Base-by-base conservation (phyloP, 2,113 vertebrate genomes). In the Percina caprodes region DNA sequence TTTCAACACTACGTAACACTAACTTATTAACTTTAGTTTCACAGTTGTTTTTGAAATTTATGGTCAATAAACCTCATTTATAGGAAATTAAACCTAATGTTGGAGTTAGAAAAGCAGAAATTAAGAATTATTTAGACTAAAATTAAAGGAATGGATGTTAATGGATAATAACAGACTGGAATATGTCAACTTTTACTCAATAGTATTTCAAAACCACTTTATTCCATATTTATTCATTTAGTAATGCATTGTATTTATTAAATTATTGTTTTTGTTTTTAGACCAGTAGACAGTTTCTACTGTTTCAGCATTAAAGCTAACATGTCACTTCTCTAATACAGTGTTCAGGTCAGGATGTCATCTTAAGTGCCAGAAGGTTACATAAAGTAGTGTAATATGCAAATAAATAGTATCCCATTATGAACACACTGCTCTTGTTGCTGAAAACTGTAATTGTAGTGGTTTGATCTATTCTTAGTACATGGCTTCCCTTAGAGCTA, bases 381-480 rank as follows among this genome's bases (percentile, higher is more conserved):
- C 51, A 60, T 46, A 14, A 30, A 23, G 59, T 63, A 23, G 19
- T 14, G 24, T 63, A 54, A 56, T n/a, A 51, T 16, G 3, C 7
- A 66, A 21, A 65, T 35, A 21, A 55, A 48, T n/a, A 69, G 21
- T 33, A 39, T 52, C 23, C 48, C 6, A 6, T 59, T 24, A 24
- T 61, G 13, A 77, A 35, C 24, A 59, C 23, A 16, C 6, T n/a
- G 49, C 6, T 79, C 9, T 62, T 67, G 24, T 52, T 77, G 59
- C 26, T 81, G 69, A 51, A 35, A 55, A 63, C 26, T 69, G 16
- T 74, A 71, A 72, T 70, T 71, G 26, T 33, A 23, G 67, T 23
- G 42, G 42, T 30, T 35, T n/a, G 6, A 59, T 33, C 21, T 55
- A 35, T 59, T 54, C 63, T 26, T 61, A 73, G 69, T 12, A n/a